These are phyloP conservation scores for Leucophora obtusa DNA, from an alignment of 2,888 invertebrate genomes.

Conservation along the genomic window DNA sequence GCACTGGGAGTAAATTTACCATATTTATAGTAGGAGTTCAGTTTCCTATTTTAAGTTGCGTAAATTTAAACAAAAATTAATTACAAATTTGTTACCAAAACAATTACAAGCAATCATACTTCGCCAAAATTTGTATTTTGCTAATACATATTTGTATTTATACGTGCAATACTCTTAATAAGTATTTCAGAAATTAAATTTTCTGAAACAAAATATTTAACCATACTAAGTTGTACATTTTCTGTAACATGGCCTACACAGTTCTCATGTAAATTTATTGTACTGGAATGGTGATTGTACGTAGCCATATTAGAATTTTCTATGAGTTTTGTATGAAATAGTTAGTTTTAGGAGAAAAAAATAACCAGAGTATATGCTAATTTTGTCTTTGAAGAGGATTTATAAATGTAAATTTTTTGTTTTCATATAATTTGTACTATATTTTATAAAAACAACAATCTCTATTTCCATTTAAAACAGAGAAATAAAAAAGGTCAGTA, in stretches of 20 bases:
- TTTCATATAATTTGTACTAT: conserved; percentile 6
- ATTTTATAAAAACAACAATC: not conserved
- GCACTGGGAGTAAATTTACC: no score
- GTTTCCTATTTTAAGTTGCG: no score
- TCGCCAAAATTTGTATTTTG: no score
- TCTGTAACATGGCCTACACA: not conserved
- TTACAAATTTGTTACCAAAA: no score
- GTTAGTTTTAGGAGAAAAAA: conserved; percentile 1
- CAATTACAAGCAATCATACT: no score
- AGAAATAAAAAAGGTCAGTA: not conserved
- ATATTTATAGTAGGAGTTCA: no score
- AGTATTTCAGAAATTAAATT: no score
- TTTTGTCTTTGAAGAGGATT: conserved; percentile 38
- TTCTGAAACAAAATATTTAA: not conserved
- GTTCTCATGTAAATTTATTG: not conserved
- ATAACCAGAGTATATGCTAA: conserved; percentile 50
- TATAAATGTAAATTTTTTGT: conserved; percentile 9
- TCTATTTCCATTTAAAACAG: not conserved
- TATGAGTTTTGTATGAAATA: not conserved
- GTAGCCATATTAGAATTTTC: not conserved
- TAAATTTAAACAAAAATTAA: no score
- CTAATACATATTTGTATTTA: no score
- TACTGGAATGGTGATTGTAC: not conserved
- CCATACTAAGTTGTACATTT: not conserved
- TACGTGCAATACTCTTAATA: no score